phyloP scores from a whole-genome alignment of 1,140 invertebrate genomes.

The Lepidurus apus region DNA sequence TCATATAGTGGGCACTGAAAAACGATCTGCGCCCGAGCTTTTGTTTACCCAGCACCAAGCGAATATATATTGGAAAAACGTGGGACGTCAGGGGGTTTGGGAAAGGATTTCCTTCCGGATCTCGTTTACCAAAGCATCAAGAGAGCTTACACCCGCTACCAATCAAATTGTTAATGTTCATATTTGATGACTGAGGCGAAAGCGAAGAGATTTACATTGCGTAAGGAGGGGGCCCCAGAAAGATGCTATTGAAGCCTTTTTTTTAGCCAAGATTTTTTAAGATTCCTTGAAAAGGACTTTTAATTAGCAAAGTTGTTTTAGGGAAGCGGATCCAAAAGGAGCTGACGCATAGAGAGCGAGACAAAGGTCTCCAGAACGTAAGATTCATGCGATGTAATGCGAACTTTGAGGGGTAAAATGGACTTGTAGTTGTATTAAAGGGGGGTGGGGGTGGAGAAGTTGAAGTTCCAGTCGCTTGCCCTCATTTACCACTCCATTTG shows the following conservation, averaged over 20 bases:
- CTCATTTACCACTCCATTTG: constrained; percentile 21
- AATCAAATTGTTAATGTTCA: constrained; percentile 6
- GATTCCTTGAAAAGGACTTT: neutral
- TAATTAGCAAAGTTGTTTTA: neutral
- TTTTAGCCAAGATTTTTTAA: neutral
- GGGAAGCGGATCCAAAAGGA: neutral
- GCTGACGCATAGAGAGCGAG: neutral
- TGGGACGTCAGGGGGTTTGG: neutral
- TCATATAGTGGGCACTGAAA: neutral
- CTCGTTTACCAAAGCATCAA: neutral
- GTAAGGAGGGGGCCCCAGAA: neutral
- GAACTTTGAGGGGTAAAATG: neutral
- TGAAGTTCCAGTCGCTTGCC: constrained; percentile 12
- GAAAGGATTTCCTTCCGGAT: constrained; percentile 2
- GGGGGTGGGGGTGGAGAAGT: constrained; percentile 6
- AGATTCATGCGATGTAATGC: neutral
- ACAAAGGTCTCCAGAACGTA: constrained; percentile 9
- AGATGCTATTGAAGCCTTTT: neutral
- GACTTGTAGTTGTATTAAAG: neutral
- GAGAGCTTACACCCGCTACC: neutral
- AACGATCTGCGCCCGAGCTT: neutral
- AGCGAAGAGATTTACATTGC: neutral
- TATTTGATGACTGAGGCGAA: constrained; percentile 3
- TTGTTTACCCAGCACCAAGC: neutral
- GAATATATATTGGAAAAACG: neutral